Base-by-base conservation (phyloP, 2,113 vertebrate species). In the Pandion haliaetus region DNA sequence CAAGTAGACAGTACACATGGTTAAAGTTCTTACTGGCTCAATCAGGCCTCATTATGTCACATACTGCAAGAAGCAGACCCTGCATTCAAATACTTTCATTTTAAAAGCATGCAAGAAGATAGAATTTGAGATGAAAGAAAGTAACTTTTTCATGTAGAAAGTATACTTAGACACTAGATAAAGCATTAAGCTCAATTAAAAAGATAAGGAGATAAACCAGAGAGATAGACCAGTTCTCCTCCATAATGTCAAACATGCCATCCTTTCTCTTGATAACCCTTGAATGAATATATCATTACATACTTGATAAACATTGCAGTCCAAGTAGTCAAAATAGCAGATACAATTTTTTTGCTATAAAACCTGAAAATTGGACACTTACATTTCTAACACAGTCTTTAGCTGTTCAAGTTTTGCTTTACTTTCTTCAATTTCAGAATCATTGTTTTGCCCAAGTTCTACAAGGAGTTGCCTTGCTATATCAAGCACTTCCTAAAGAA, bases 381-480 rank as follows among this genome's bases (percentile, higher is more conserved):
- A 99, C 99, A 99, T 99, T 96, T 99, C 99, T 89, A 99, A 98
- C 50, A 99, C 99, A 6, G 99, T 99, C 94, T 99, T 99, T 9
- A 99, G 98, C 91, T 99, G 99, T 90, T 99, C 99, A 94, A 99
- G 99, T 95, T 99, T 99, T 92, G 99, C 98, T 98, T 99, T 99
- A 93, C 98, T 99, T 98, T 99, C 99, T 96, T 99, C 99, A 93
- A 99, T 99, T 98, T 99, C 99, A 54, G 98, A 99, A 95, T 99
- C 99, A 77, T 98, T 99, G 91, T 99, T 99, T 95, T 99, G 99
- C 12, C 98, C 99, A 24, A 99, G 97, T 85, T 99, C 99, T 79
- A 98, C 97, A 83, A 99, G 98, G 79, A 99, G 99, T 23, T 99
- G 99, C 62, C 99, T 98, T 83, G 99, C 98, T 97, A 99, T 99